These are phyloP conservation scores for Agrotis clavis DNA, from an alignment of 2,888 invertebrate genomes.

Conservation along the genomic window DNA sequence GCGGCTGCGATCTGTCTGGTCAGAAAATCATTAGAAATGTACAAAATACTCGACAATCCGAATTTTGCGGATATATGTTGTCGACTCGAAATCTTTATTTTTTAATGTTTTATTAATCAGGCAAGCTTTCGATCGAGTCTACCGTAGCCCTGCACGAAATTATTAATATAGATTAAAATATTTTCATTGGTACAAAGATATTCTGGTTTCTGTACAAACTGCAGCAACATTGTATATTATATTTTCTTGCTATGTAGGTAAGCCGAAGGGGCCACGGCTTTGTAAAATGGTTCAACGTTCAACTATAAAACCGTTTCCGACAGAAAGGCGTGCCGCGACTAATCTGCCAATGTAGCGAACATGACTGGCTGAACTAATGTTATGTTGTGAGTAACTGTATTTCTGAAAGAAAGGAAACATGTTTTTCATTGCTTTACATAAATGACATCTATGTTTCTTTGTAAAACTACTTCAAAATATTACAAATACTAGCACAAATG, in stretches of 20 bases:
- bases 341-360: slow-evolving; percentile 40
- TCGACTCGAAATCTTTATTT: too few relatives aligned
- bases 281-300: slow-evolving; percentile 52
- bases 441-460: neutral
- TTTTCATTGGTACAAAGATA: neutral
- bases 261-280: slow-evolving; percentile 8
- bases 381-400: slow-evolving; percentile 22
- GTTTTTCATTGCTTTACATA: neutral
- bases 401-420: slow-evolving; percentile 9
- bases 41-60: too few relatives aligned
- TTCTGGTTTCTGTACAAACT: neutral
- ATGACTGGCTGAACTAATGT: slow-evolving; percentile 34
- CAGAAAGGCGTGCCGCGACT: slow-evolving; percentile 47
- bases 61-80: too few relatives aligned
- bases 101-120: too few relatives aligned
- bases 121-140: too few relatives aligned
- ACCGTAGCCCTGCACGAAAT: too few relatives aligned
- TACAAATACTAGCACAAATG: neutral
- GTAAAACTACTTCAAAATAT: neutral
- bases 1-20: too few relatives aligned
- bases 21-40: too few relatives aligned
- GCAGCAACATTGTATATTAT: slow-evolving; percentile 40
- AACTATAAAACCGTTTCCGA: slow-evolving; percentile 46
- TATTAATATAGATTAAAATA: too few relatives aligned
- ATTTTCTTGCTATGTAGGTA: slow-evolving; percentile 5